Evolutionary conservation across 2,888 invertebrate genomes (phyloP).

Genomic region (Flexamia atlantica): DNA sequence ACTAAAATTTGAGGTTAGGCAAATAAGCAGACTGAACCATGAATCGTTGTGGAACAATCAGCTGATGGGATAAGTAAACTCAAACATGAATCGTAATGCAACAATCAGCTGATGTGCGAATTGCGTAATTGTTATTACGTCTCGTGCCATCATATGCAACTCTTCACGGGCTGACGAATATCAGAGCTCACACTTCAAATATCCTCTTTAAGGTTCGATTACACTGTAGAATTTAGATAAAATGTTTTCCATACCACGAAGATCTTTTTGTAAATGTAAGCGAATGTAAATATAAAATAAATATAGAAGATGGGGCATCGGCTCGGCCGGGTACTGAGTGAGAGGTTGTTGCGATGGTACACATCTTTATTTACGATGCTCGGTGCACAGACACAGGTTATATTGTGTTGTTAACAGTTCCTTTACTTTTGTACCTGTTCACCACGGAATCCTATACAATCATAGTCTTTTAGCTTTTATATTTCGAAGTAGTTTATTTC

Average conservation of each 20-base stretch:
- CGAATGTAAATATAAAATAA: constrained; percentile 1
- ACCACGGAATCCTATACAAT: constrained; percentile 42
- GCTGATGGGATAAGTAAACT: no score
- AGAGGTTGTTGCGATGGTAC: no score
- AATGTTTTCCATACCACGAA: neutral
- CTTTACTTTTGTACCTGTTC: constrained; percentile 30
- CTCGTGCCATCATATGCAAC: no score
- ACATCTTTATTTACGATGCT: no score
- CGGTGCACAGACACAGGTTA: no score
- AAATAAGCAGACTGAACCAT: no score
- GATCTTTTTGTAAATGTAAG: neutral
- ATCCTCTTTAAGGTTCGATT: neutral
- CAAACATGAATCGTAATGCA: no score
- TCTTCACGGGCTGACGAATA: neutral
- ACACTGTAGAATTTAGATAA: constrained; percentile 7
- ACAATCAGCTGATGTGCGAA: no score
- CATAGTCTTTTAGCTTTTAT: constrained; percentile 54
- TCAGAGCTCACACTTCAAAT: neutral
- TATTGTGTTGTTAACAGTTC: constrained; percentile 26
- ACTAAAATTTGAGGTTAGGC: no score
- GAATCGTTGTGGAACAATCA: no score
- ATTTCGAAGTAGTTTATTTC: constrained; percentile 45
- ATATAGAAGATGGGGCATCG: neutral
- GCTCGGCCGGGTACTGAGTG: no score
- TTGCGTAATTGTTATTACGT: no score